Base-by-base conservation (phyloP, 2,888 invertebrate species). In the Drosophila mayaguana region DNA sequence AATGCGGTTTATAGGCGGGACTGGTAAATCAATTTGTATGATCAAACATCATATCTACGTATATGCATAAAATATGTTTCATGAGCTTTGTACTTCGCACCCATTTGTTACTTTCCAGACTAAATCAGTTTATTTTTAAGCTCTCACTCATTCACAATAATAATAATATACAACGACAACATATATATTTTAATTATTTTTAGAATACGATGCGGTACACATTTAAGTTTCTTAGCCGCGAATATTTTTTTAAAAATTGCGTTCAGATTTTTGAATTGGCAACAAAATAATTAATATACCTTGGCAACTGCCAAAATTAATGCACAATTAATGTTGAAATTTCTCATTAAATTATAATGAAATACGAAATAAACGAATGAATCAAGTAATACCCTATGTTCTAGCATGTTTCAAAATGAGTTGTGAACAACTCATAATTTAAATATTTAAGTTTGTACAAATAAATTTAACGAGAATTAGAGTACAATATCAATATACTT, bases 11-110 rank as follows among this genome's bases (percentile, higher is more conserved):
- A 12, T 9, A 38, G 36, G 14, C n/a, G 22, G 38, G n/a, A 12
- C 18, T n/a, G 20, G 3, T 20, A 45, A 16, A 43, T 55, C 12
- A 20, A 45, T 40, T 36, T 40, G 3, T 40, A 51, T 25, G 50
- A 53, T 54, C 1, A 3, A 32, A 32, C 3, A 32, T 32, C 32
- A 32, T 32, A 32, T 28, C 1, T 8, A 28, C 8, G 8, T 8
- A 45, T 20, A 22, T 45, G 22, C 6, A 22, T 22, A 6, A 2
- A 2, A 34, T 34, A 22, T 28, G 6, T 45, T 28, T 28, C 25
- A 43, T 55, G 42, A 50, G 40, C 72, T 51, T 42, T 59, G 67
- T 72, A 64, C 72, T 67, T 76, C 67, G 77, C 25, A 62, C 77
- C 46, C 66, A n/a, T 32, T 48, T 11, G 2, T 9, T 20, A 20